These are phyloP conservation scores for Phragmatobia fuliginosa DNA, from an alignment of 2,888 invertebrate genomes.

Conservation along the genomic window DNA sequence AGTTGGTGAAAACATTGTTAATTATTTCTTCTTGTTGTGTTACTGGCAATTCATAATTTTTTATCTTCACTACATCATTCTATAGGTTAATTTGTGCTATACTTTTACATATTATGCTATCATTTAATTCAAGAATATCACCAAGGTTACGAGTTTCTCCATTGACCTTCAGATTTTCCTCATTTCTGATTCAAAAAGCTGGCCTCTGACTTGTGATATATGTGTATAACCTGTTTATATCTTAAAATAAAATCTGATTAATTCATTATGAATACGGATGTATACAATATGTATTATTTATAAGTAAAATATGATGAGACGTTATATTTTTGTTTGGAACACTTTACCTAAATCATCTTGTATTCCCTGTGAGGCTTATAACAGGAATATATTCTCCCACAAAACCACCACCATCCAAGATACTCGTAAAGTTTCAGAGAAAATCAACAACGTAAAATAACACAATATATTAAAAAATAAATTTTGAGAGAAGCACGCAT, in stretches of 20 bases:
- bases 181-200: slow-evolving; percentile 41
- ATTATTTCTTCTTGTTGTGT: no score
- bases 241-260: slow-evolving; percentile 10
- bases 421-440: no score
- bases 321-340: not conserved
- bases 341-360: not conserved
- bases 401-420: no score
- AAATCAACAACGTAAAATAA: no score
- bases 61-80: no score
- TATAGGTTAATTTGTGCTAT: no score
- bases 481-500: no score
- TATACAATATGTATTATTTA: not conserved
- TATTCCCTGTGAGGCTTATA: not conserved
- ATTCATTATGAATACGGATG: slow-evolving; percentile 13
- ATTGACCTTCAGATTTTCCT: slow-evolving; percentile 37
- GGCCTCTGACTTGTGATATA: slow-evolving; percentile 48
- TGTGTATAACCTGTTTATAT: slow-evolving; percentile 29
- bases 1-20: no score
- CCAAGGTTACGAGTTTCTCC: slow-evolving; percentile 45
- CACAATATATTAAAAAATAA: no score
- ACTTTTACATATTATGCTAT: slow-evolving; percentile 4
- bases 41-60: no score
- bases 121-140: slow-evolving; percentile 15
- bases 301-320: not conserved
- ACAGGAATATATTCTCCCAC: not conserved